phyloP scores from a whole-genome alignment of 2,797 vertebrate species.

The Channallabes apus region DNA sequence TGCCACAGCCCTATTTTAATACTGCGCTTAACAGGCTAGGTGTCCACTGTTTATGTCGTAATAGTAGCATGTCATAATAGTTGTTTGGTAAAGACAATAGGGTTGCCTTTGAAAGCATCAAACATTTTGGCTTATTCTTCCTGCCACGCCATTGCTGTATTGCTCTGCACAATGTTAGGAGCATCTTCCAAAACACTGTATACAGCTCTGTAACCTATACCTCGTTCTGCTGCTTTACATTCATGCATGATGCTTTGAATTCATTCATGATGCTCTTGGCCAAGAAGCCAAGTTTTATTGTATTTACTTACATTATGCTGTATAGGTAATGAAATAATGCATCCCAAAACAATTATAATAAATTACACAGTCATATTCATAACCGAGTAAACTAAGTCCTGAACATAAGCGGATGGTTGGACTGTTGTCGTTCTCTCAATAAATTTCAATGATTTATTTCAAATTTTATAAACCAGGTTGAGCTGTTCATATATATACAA shows the following conservation, averaged over 20 bases:
- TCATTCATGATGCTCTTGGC: neutral
- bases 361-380: neutral
- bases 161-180: neutral
- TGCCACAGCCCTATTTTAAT: neutral
- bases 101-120: neutral
- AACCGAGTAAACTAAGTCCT: neutral
- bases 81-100: neutral
- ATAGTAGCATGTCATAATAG: too few relatives aligned
- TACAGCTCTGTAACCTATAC: neutral
- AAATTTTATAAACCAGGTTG: neutral
- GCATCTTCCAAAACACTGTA: conserved; percentile 14
- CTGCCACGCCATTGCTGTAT: neutral
- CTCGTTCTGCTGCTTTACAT: neutral
- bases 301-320: neutral
- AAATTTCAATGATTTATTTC: neutral
- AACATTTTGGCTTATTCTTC: neutral
- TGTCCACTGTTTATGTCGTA: neutral
- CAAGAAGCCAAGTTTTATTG: conserved; percentile 18
- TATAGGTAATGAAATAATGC: neutral
- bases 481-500: neutral
- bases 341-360: neutral
- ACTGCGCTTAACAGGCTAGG: neutral
- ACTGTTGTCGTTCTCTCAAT: neutral
- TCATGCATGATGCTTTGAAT: conserved; percentile 3
- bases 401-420: neutral